Base-by-base conservation (phyloP, 1,140 invertebrate genomes). In the Liolophura sinensis region DNA sequence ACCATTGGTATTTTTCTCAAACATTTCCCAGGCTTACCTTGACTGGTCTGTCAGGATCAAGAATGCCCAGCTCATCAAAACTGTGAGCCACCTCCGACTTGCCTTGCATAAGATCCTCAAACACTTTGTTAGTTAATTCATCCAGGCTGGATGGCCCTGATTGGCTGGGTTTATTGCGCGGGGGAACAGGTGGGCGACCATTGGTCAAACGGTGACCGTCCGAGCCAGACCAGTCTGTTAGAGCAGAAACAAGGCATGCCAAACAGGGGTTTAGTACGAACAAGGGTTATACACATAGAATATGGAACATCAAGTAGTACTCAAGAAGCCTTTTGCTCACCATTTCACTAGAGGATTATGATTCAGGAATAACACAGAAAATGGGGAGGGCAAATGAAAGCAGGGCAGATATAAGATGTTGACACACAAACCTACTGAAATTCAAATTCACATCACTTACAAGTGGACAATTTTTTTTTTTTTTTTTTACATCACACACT, bases 71-170 rank as follows among this genome's bases (percentile, higher is more conserved):
- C 60, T 84, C 84, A 78, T 85, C 83, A 82, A 85, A 85, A 59
- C 74, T 70, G 73, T 77, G 74, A 65, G 73, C 84, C 81, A 61
- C 79, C 80, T 74, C 89, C 85, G 60, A 86, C 82, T 81, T 91
- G 87, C 69, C 90, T 89, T 79, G 91, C 90, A 93, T 84, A 48
- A 94, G 83, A 73, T 92, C 92, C 78, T 92, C 92, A 83, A 93
- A 94, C 60, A 93, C 91, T 84, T 89, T 88, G 85, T 93, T 93
- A 25, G 92, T 93, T 54, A 93, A 91, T 82, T 92, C 92, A 73
- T 93, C 91, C 55, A 93, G 83, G 16, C 75, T 70, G 47, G 65
- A 73, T 55, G 54, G 55, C 63, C 20, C 64, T 67, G 64, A 22
- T 9, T 57, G 60, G 60, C 62, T n/a, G 51, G 51, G 18, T 54